Base-by-base conservation (phyloP, 2,888 invertebrate species). In the Neoitamus cyanurus region DNA sequence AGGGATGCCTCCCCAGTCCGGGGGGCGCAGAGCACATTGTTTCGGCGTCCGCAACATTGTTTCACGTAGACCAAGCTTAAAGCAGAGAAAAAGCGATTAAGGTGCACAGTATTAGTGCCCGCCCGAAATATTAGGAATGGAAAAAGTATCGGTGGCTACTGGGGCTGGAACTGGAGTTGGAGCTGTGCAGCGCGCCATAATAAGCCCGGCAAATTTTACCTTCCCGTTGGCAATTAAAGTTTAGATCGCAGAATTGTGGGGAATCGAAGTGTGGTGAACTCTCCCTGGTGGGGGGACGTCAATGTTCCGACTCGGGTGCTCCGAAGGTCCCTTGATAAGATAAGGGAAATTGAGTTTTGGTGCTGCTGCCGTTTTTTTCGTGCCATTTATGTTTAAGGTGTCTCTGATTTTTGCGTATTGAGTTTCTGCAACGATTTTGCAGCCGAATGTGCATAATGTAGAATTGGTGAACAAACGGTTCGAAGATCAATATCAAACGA, bases 31-130 rank as follows among this genome's bases (percentile, higher is more conserved):
- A 25, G 77, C 25, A 77, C 28, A 77, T 77, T 77, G 77, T 77
- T 77, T 75, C 28, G 9, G 13, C 42, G 42, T 70, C 77, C 77
- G 46, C 77, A 77, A 77, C 77, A 77, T 42, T 77, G 77, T 77
- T 77, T 25, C 77, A 77, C 30, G 13, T 25, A 42, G 46, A 34
- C 42, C 75, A 20, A 37, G 34, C 34, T 37, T 75, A 36, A 70
- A 70, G 70, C 37, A 46, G 77, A 46, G 37, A 46, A 46, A 77
- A 77, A 46, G 28, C 42, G 77, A 77, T 46, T 77, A 77, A 77
- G 46, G 34, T 77, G 46, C 34, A 46, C 28, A 28, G 77, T 25
- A 77, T 77, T 73, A 73, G 77, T 37, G 70, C 30, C 13, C n/a
- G 36, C 46, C 30, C 28, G 2, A 42, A 77, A 77, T 77, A 77